Conservation (phyloP, 2,113 vertebrate species). For the Austrofundulus limnaeus region DNA sequence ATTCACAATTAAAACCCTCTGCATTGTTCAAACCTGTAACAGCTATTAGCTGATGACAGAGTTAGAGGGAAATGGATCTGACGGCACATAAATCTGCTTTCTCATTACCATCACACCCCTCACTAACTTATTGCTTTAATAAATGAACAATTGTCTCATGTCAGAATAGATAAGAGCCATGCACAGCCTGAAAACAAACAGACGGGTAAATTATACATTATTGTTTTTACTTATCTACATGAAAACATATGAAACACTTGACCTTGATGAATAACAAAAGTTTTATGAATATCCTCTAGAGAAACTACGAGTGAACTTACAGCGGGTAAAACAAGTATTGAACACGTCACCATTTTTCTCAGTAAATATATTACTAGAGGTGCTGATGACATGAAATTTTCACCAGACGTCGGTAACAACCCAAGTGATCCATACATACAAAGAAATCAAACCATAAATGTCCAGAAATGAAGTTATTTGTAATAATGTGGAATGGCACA, state of each 20-base stretch:
- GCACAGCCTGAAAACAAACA: conserved; percentile 36
- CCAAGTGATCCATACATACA: too few relatives aligned
- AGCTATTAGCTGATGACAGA: conserved; percentile 1
- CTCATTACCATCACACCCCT: conserved; percentile 15
- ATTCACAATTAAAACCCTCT: background rate
- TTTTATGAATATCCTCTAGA: conserved; percentile 42
- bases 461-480: too few relatives aligned
- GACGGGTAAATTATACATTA: conserved; percentile 38
- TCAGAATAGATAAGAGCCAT: conserved; percentile 46
- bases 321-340: too few relatives aligned
- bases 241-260: conserved; percentile 40
- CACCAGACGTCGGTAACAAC: too few relatives aligned
- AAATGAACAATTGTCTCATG: conserved; percentile 19
- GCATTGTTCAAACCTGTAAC: background rate
- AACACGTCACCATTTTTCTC: too few relatives aligned
- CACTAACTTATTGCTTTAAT: conserved; percentile 41
- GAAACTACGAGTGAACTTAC: background rate
- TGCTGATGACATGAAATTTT: too few relatives aligned
- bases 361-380: too few relatives aligned
- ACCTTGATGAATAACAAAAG: conserved; percentile 50
- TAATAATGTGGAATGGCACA: too few relatives aligned
- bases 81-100: conserved; percentile 45
- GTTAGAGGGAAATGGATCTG: conserved; percentile 23
- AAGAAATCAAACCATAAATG: too few relatives aligned
- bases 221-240: conserved; percentile 46